Percentiles rank a stretch among this genome's conserved stretches.
phyloP scores from a whole-genome alignment of 2,113 vertebrate species.

The Tragelaphus buxtoni region DNA sequence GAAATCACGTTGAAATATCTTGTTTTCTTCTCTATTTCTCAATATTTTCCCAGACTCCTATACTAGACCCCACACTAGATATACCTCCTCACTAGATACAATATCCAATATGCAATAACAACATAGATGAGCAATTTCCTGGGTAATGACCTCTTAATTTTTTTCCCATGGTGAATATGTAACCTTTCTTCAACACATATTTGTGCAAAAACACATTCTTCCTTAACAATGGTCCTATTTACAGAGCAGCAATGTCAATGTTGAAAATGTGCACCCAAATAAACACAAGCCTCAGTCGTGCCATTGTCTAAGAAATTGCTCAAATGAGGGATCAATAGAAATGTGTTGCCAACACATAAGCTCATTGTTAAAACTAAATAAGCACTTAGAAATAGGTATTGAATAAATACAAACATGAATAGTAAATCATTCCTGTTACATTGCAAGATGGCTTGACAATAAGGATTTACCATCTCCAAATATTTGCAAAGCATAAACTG shows the following conservation, averaged over 20 bases:
- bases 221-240: conserved; percentile 46
- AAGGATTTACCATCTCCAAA: conserved; percentile 69
- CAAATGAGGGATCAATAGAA: conserved; percentile 62
- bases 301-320: conserved; percentile 57
- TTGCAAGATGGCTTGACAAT: conserved; percentile 53
- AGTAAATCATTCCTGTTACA: conserved; percentile 60
- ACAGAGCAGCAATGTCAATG: conserved; percentile 46
- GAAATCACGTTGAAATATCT: background rate
- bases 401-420: conserved; percentile 65
- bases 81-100: background rate
- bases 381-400: conserved; percentile 50
- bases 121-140: background rate
- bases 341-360: conserved; percentile 55
- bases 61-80: background rate
- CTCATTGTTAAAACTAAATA: conserved; percentile 59
- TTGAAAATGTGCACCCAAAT: conserved; percentile 44
- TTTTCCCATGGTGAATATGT: background rate
- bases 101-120: background rate
- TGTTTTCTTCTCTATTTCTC: background rate
- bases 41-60: background rate
- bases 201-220: conserved; percentile 32
- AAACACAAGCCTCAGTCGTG: conserved; percentile 38
- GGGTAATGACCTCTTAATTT: background rate
- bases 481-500: conserved; percentile 60
- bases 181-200: background rate